Base-by-base conservation (phyloP, 2,888 invertebrate genomes). In the Agriotes lineatus region DNA sequence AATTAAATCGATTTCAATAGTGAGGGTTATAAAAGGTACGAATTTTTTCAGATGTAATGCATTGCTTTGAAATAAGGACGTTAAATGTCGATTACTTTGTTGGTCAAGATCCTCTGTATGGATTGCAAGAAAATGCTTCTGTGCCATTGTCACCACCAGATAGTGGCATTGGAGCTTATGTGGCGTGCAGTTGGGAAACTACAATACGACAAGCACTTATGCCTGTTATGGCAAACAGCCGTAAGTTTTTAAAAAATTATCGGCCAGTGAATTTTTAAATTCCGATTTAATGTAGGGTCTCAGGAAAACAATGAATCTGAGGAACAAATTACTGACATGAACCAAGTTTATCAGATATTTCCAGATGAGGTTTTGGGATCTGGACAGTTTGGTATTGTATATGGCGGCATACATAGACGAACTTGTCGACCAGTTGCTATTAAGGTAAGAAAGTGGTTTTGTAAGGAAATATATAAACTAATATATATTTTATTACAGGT, bases 351-450 rank as follows among this genome's bases (percentile, higher is more conserved):
- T 88, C 97, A 97, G 87, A 98, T 99, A 80, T 96, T 93, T 83
- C 96, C 97, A 0, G 98, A 99, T 82, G 98, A 99, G 86, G 94
- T 97, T 72, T 89, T 99, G 30, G 99, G 99, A 62, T 97, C 97
- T 1, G 99, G 99, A 0, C 99, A 99, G 86, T 99, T 99, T 86
- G 99, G 99, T 65, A 96, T 97, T 76, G 99, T 99, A 39, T 99
- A 99, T 85, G 99, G 97, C 67, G 99, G 98, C 81, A 86, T 88
- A n/a, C 90, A 90, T 76, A 87, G 96, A 67, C 93, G 93, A 83
- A 92, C 94, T 18, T 90, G 91, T 69, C 87, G 95, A 58, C 90
- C 96, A 48, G 99, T 99, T 58, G 99, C 99, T 39, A 98, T 99
- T 79, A 99, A 99, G 88, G 95, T 97, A 20, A 19, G 14, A 37